Evolutionary conservation across 2,113 vertebrate species (phyloP).

Genomic region (Colinus virginianus): DNA sequence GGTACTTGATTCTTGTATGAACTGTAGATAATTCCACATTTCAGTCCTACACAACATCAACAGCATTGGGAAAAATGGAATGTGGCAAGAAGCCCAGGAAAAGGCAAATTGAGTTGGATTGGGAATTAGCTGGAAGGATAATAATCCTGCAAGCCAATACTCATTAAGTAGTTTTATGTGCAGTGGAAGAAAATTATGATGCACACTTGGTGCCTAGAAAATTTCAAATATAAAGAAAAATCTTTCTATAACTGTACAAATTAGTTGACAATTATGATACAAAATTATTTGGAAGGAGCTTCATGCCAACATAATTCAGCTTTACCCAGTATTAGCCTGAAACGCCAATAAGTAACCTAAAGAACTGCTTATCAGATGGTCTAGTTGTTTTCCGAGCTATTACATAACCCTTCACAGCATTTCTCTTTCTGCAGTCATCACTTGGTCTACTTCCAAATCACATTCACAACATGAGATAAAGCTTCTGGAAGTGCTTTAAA

Average conservation of each 20-base stretch:
- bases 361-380: neutral
- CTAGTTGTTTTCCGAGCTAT: constrained; percentile 1
- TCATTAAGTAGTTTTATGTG: constrained; percentile 69
- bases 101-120: constrained; percentile 5
- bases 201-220: constrained; percentile 25
- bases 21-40: constrained; percentile 65
- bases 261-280: neutral
- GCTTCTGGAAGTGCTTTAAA: neutral
- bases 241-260: constrained; percentile 37
- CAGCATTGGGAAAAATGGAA: constrained; percentile 48
- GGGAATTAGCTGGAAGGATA: constrained; percentile 60
- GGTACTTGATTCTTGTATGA: constrained; percentile 65
- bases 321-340: neutral
- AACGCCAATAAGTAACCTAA: neutral
- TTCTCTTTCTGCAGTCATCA: neutral
- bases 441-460: neutral
- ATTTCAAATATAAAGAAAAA: constrained; percentile 41
- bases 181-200: constrained; percentile 38
- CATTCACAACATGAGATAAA: neutral
- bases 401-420: neutral
- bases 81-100: constrained; percentile 69
- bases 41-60: constrained; percentile 67
- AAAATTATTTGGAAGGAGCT: neutral
- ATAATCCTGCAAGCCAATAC: constrained; percentile 62
- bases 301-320: neutral